Evolutionary conservation across 2,888 invertebrate genomes (phyloP).

Genomic region (Plagodis dolabraria): DNA sequence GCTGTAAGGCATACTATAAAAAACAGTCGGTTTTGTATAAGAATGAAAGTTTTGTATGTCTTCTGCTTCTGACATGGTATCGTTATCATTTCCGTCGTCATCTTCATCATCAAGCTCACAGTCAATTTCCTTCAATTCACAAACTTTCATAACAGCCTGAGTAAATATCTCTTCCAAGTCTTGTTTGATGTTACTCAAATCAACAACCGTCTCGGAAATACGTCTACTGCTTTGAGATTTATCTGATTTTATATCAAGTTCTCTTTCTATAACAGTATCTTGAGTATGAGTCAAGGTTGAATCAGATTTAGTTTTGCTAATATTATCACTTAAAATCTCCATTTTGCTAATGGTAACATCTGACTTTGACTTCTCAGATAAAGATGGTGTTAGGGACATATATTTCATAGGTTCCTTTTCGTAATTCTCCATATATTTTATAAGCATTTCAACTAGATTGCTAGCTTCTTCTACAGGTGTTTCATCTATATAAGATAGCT

Average conservation of each 20-base stretch:
- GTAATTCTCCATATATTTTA: conserved; percentile 79
- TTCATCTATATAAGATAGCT: conserved; percentile 75
- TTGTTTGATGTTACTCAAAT: conserved; percentile 70
- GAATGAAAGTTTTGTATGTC: conserved; percentile 72
- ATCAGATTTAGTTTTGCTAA: conserved; percentile 79
- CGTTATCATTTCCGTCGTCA: conserved; percentile 43
- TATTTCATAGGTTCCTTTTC: conserved; percentile 57
- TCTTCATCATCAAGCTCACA: conserved; percentile 19
- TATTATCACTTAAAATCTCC: conserved; percentile 70
- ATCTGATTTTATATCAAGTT: conserved; percentile 41
- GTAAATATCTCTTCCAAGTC: conserved; percentile 73
- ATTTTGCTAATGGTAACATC: conserved; percentile 76
- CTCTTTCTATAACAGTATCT: conserved; percentile 75
- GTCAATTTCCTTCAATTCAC: conserved; percentile 51
- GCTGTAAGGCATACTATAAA: conserved; percentile 67
- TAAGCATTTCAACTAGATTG: conserved; percentile 73
- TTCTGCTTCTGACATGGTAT: conserved; percentile 75
- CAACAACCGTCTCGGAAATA: conserved; percentile 74
- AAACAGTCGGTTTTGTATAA: conserved; percentile 69
- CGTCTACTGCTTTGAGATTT: conserved; percentile 58
- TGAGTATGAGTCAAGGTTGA: conserved; percentile 76
- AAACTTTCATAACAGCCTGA: conserved; percentile 61
- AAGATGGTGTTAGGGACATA: conserved; percentile 65
- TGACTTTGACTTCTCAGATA: conserved; percentile 78
- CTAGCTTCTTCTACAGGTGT: conserved; percentile 74